Conservation (phyloP, 1,140 invertebrate genomes). For the Bombus superbus region DNA sequence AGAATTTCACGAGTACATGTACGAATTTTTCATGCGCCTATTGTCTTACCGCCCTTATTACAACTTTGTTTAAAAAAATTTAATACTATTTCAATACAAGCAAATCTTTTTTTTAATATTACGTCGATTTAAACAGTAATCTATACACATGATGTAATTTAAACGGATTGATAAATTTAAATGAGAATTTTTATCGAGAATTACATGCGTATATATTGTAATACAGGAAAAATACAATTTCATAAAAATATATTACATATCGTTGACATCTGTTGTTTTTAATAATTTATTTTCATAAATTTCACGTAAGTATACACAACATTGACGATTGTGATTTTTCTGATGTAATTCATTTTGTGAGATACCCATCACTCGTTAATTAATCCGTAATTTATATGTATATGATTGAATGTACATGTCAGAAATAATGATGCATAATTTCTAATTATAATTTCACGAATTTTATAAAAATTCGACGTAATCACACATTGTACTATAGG, state of each 20-base stretch:
- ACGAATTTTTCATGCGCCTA: not conserved
- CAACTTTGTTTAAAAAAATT: not conserved
- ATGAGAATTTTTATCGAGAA: not conserved
- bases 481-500: not conserved
- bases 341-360: constrained; percentile 22
- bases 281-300: constrained; percentile 63
- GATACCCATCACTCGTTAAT: constrained; percentile 8
- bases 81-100: not conserved
- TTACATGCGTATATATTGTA: not conserved
- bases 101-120: not conserved
- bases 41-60: not conserved
- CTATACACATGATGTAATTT: not conserved
- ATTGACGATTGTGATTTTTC: constrained; percentile 26
- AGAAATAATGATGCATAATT: constrained; percentile 17
- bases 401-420: constrained; percentile 20
- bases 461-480: constrained; percentile 1
- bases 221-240: constrained; percentile 1
- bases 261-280: constrained; percentile 22
- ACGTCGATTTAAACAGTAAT: not conserved
- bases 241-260: not conserved
- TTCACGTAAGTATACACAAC: constrained; percentile 62
- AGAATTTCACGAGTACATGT: not conserved
- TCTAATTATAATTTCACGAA: constrained; percentile 12
- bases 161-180: not conserved
- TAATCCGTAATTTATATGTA: constrained; percentile 23